Conservation (phyloP, 2,797 vertebrate genomes). For the Ctenopoma multispine region DNA sequence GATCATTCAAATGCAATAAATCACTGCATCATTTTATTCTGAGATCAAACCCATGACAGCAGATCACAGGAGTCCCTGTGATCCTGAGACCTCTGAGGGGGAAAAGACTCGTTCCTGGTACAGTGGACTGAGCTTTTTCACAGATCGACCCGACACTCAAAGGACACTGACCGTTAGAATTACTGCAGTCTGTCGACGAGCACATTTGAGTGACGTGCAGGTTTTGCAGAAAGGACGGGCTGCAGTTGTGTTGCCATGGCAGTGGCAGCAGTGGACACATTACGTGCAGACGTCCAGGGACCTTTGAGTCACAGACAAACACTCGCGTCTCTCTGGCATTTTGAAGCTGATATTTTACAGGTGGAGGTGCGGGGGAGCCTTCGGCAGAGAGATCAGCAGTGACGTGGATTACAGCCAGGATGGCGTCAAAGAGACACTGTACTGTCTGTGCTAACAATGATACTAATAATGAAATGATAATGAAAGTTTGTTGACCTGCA, state of each 20-base stretch:
- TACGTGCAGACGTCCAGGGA: not conserved
- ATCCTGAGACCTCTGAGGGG: too few species aligned
- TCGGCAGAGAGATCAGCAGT: not conserved
- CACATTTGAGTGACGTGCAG: not conserved
- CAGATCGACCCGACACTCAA: not conserved
- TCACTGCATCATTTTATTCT: too few species aligned
- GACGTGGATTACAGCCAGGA: not conserved
- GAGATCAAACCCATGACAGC: too few species aligned
- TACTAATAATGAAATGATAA: too few species aligned
- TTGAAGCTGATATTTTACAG: not conserved
- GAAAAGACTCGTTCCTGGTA: too few species aligned
- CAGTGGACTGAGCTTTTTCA: too few species aligned
- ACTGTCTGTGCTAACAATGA: not conserved
- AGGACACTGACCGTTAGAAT: not conserved
- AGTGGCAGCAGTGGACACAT: not conserved
- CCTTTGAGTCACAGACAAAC: not conserved
- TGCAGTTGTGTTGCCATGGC: not conserved
- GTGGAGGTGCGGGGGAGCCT: constrained; percentile 7
- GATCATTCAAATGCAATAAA: too few species aligned
- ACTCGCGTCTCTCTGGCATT: not conserved
- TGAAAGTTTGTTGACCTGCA: too few species aligned
- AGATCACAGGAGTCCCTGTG: too few species aligned
- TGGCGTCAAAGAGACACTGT: not conserved
- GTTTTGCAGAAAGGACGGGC: not conserved
- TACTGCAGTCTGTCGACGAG: too few species aligned